These are phyloP conservation scores for Pelvicachromis taeniatus DNA, from an alignment of 2,113 vertebrate species.

Conservation along the genomic window DNA sequence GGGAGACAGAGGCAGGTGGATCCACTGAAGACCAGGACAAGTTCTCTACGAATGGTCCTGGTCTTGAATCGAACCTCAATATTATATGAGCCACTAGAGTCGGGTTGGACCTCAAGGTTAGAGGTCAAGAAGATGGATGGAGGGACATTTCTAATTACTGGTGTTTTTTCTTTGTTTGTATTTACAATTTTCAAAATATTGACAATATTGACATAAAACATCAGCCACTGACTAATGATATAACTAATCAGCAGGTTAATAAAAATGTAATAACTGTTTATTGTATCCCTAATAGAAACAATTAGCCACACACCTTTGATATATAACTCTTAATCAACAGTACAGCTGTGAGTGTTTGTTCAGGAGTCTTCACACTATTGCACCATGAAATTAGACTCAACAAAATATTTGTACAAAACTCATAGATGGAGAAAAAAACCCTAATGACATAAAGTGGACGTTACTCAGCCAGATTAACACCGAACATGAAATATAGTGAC, in stretches of 20 bases:
- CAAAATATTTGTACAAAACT: background rate
- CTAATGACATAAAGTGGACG: background rate
- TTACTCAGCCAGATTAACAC: background rate
- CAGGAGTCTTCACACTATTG: background rate
- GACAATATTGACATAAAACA: no score
- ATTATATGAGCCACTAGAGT: background rate
- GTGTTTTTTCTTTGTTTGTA: background rate
- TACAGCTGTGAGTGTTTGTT: background rate
- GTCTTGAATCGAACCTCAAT: no score
- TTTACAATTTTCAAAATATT: background rate
- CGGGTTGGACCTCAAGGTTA: background rate
- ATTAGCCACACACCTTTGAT: background rate
- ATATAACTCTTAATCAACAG: background rate
- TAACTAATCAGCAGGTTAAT: background rate
- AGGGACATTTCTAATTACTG: background rate
- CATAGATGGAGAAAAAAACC: fast-evolving
- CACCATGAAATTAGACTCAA: background rate
- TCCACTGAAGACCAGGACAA: background rate
- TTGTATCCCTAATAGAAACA: background rate
- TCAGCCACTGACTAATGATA: background rate
- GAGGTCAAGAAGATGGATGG: background rate
- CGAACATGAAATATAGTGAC: background rate
- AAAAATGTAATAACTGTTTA: background rate
- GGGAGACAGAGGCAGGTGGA: background rate
- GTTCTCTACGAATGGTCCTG: no score